Percentiles rank a stretch among this genome's conserved stretches.
phyloP scores from a whole-genome alignment of 2,888 invertebrate species.

The Tenthredo livida region DNA sequence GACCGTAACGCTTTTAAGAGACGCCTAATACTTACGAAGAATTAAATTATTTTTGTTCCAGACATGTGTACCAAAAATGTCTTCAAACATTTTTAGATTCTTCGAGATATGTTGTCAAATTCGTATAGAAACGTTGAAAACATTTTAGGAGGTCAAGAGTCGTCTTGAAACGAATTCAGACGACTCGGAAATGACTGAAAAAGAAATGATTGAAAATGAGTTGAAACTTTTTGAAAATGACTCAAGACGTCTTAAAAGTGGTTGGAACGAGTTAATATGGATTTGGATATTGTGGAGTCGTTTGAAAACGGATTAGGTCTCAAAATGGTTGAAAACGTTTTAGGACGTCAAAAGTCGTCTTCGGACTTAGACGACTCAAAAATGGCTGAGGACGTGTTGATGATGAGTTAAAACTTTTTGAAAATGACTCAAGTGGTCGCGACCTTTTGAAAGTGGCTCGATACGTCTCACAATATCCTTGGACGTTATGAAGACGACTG shows the following conservation, averaged over 20 bases:
- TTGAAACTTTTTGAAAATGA: neutral
- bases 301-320: too few relatives aligned
- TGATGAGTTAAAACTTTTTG: too few relatives aligned
- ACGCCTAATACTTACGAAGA: neutral
- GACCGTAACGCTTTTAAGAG: neutral
- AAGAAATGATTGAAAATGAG: neutral
- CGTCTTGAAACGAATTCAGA: neutral
- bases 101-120: neutral
- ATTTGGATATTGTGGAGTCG: too few relatives aligned
- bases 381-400: too few relatives aligned
- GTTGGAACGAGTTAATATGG: too few relatives aligned
- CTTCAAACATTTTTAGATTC: neutral
- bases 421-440: too few relatives aligned
- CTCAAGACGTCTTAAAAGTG: too few relatives aligned
- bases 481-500: too few relatives aligned
- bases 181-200: neutral
- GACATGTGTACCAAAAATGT: neutral
- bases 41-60: neutral
- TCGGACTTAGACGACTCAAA: too few relatives aligned
- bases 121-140: neutral
- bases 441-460: neutral
- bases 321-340: too few relatives aligned
- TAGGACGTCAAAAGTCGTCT: too few relatives aligned
- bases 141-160: neutral
- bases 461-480: neutral